These are phyloP conservation scores for Cancer borealis DNA, from an alignment of 2,888 invertebrate genomes.

Conservation along the genomic window DNA sequence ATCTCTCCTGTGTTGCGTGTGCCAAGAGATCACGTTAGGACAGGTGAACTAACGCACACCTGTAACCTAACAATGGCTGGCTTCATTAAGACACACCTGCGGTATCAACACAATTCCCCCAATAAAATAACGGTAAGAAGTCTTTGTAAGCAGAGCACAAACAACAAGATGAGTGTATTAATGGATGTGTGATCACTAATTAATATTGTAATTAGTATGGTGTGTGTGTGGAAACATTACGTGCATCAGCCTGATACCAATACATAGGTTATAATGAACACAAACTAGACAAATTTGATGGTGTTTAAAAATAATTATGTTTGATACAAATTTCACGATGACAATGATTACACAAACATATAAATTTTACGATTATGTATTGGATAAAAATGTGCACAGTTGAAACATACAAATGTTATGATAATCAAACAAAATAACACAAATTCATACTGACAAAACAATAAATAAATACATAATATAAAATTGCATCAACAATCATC, in stretches of 20 bases:
- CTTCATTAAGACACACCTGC: conserved; percentile 7
- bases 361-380: not conserved
- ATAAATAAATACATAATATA: not conserved
- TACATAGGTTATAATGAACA: not conserved
- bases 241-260: not conserved
- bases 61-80: not conserved
- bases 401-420: not conserved
- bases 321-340: not conserved
- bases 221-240: not conserved
- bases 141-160: not conserved
- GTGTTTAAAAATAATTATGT: not conserved
- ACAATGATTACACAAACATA: not conserved
- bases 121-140: not conserved
- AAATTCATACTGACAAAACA: not conserved
- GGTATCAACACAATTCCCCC: not conserved
- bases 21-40: not conserved
- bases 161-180: not conserved
- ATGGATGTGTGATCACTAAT: not conserved
- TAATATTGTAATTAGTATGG: not conserved
- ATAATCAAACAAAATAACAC: not conserved
- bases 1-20: not conserved
- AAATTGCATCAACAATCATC: not conserved
- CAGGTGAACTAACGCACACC: not conserved
- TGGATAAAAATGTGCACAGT: not conserved
- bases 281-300: not conserved